Base-by-base conservation (phyloP, 2,888 invertebrate species). In the Dynastes hyllus region DNA sequence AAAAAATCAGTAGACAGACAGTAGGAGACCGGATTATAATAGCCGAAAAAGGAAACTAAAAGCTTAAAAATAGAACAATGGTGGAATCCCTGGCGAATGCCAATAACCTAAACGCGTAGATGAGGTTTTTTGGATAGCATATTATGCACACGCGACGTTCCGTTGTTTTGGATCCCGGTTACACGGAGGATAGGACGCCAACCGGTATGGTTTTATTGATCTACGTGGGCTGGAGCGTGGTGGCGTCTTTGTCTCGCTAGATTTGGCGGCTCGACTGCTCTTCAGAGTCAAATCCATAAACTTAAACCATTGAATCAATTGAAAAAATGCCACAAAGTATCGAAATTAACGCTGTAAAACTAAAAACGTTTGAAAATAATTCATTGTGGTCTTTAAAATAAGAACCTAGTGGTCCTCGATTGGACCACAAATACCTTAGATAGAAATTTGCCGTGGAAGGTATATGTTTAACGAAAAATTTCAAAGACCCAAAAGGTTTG, bases 131-230 rank as follows among this genome's bases (percentile, higher is more conserved):
- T 6, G 22, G 8, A 9, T 45, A 45, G 22, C 8, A 9, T 55
- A 55, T 55, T 55, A 55, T 55, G 22, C 55, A 55, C 22, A 22
- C 16, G 45, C 45, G 45, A 45, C 45, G 45, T 45, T 45, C 45
- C 45, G 8, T 45, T 11, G 45, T 45, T 45, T 45, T 45, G 55
- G 55, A 55, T 22, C 8, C 8, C 22, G 22, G 16, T 53, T 55
- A 22, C 8, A 22, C 55, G 53, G 16, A 55, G 22, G 16, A 22
- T 55, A 16, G 22, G 22, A 22, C 55, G 22, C 8, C 22, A 55
- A 55, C 22, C 55, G 55, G 55, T 55, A 16, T 55, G n/a, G 22
- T 55, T 55, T 55, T 55, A 55, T 55, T 55, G 55, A 55, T 55
- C 55, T 55, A 55, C 55, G 8, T 22, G 6, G 45, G 45, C 45